A percentile compares a stretch with the other conserved stretches of the same genome.
Evolutionary conservation across 2,888 invertebrate species (phyloP).

Genomic region (Cantharis nigra): DNA sequence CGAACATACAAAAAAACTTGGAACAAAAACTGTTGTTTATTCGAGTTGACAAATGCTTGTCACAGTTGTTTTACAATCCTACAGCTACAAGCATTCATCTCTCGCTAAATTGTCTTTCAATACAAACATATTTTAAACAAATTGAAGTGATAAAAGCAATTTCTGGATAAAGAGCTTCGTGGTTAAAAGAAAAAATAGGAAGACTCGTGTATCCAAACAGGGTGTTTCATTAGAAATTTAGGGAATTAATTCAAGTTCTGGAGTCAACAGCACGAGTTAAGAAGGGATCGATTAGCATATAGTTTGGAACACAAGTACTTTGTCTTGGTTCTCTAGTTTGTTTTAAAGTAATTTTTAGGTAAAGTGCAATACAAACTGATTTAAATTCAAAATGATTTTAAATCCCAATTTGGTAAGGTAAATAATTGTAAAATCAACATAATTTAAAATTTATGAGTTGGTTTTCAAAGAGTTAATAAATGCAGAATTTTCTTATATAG

Average conservation of each 20-base stretch:
- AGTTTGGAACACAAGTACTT: background rate
- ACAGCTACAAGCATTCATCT: background rate
- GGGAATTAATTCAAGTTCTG: background rate
- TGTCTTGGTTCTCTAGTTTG: background rate
- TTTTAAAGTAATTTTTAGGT: background rate
- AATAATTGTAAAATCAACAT: background rate
- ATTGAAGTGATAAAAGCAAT: background rate
- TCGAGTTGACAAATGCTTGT: background rate
- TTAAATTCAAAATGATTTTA: background rate
- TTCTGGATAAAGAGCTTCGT: background rate
- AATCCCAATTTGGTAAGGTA: background rate
- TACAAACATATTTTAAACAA: background rate
- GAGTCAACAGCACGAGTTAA: slow-evolving; percentile 1
- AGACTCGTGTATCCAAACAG: background rate
- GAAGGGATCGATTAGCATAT: slow-evolving; percentile 1
- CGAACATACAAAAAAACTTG: background rate
- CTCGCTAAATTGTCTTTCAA: background rate
- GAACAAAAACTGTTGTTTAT: background rate
- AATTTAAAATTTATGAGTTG: background rate
- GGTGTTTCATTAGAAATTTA: background rate
- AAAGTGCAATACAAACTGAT: background rate
- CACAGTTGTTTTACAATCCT: background rate
- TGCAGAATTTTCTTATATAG: background rate
- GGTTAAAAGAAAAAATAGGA: background rate
- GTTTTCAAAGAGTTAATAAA: background rate